Evolutionary conservation across 2,797 vertebrate genomes (phyloP).

Genomic region (Acanthiza pusilla): DNA sequence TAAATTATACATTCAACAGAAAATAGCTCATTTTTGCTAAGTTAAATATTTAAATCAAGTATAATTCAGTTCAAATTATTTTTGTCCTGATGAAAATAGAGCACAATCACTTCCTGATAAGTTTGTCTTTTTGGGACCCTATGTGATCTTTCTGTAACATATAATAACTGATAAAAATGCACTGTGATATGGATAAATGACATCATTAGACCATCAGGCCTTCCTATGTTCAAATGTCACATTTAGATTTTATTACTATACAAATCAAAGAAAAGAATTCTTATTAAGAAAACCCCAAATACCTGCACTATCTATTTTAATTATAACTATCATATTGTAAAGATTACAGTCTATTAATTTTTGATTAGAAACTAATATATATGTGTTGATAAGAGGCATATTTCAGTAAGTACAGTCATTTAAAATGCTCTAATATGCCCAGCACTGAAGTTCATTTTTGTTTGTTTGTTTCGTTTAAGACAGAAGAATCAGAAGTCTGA

Average conservation of each 20-base stretch:
- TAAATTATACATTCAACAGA: neutral
- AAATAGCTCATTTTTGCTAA: neutral
- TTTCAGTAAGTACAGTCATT: neutral
- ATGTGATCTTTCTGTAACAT: neutral
- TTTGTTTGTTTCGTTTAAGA: neutral
- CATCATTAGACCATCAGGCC: neutral
- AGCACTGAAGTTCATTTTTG: neutral
- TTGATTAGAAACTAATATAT: neutral
- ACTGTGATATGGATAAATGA: neutral
- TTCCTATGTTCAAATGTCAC: neutral
- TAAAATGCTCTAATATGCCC: neutral
- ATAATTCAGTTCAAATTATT: neutral
- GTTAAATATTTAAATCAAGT: neutral
- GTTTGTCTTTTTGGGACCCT: neutral
- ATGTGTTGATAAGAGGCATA: neutral
- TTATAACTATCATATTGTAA: neutral
- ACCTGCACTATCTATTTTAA: neutral
- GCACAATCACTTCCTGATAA: neutral
- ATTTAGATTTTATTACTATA: neutral
- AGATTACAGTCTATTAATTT: neutral
- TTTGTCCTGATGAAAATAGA: neutral
- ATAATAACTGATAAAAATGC: neutral
- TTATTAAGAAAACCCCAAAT: fast-evolving
- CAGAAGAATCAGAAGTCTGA: neutral
- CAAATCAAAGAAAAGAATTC: neutral